Percentiles rank a stretch among this genome's conserved stretches.
These are phyloP conservation scores for Polydesmus complanatus DNA, from an alignment of 2,888 invertebrate genomes.

Conservation along the genomic window DNA sequence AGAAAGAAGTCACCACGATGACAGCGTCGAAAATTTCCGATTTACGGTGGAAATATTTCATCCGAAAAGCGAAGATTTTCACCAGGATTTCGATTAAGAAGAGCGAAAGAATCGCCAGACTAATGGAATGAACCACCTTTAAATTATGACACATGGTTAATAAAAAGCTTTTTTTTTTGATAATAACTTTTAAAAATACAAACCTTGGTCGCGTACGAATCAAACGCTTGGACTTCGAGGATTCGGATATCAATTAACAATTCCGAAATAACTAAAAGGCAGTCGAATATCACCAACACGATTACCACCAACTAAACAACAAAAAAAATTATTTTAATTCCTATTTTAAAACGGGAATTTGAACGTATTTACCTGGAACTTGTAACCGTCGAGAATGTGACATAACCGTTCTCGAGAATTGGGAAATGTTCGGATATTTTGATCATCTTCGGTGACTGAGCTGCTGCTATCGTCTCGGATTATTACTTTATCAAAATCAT, in stretches of 20 bases:
- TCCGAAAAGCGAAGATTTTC: slow-evolving; percentile 30
- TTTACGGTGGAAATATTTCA: slow-evolving; percentile 32
- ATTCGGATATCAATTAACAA: slow-evolving; percentile 32
- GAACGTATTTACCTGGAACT: slow-evolving; percentile 14
- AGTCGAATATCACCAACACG: slow-evolving; percentile 32
- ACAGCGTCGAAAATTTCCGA: slow-evolving; percentile 35
- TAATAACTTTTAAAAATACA: neutral
- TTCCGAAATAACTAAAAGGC: slow-evolving; percentile 32
- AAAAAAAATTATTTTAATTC: neutral
- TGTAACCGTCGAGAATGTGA: slow-evolving; percentile 11
- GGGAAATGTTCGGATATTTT: slow-evolving; percentile 9
- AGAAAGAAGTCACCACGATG: slow-evolving; percentile 32
- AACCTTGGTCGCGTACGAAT: slow-evolving; percentile 9
- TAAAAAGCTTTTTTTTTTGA: no score
- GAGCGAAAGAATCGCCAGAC: slow-evolving; percentile 29
- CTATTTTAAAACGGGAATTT: neutral
- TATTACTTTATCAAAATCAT: slow-evolving; percentile 16
- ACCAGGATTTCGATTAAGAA: slow-evolving; percentile 31
- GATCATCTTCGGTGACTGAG: slow-evolving; percentile 16
- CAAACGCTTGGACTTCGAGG: slow-evolving; percentile 23
- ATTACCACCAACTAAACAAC: slow-evolving; percentile 30
- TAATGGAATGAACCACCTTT: slow-evolving; percentile 30
- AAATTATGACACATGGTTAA: slow-evolving; percentile 15
- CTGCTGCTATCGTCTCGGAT: slow-evolving; percentile 18
- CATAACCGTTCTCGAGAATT: slow-evolving; percentile 4